phyloP scores from a whole-genome alignment of 2,888 invertebrate genomes.

The Aphidius colemani region DNA sequence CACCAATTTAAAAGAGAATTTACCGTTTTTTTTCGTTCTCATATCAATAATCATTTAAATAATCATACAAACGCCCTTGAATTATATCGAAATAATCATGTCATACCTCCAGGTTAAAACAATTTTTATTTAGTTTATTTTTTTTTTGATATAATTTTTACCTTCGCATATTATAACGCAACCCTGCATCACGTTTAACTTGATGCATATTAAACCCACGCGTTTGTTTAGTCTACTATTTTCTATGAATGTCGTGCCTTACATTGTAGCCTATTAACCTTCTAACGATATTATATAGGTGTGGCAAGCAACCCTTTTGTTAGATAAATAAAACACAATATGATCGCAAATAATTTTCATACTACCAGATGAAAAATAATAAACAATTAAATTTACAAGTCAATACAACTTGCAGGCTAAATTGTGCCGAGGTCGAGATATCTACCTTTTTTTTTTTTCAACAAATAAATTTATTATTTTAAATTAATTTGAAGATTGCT shows the following conservation, averaged over 20 bases:
- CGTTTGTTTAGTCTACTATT: neutral
- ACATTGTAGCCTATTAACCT: slow-evolving; percentile 45
- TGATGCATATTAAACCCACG: slow-evolving; percentile 11
- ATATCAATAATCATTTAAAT: slow-evolving; percentile 19
- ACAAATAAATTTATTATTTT: no score
- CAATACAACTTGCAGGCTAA: no score
- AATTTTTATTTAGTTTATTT: no score
- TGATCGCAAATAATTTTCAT: slow-evolving; percentile 27
- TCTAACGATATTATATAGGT: slow-evolving; percentile 47
- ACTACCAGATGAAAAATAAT: slow-evolving; percentile 27
- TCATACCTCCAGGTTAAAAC: no score
- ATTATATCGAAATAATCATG: neutral
- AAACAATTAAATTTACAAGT: no score
- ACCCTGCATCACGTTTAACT: slow-evolving; percentile 6
- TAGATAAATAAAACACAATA: slow-evolving; percentile 18
- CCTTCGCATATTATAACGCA: neutral
- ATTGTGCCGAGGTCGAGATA: no score
- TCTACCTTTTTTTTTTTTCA: no score
- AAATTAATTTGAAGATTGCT: no score
- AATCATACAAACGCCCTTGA: slow-evolving; percentile 21
- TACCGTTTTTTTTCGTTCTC: slow-evolving; percentile 13
- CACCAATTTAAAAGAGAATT: slow-evolving; percentile 37
- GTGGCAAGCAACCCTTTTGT: slow-evolving; percentile 42
- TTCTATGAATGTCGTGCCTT: slow-evolving; percentile 26
- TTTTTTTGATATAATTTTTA: no score